A percentile compares a stretch with the other conserved stretches of the same genome.
phyloP scores from a whole-genome alignment of 2,797 vertebrate species.

The Phrynocephalus vlangalii region DNA sequence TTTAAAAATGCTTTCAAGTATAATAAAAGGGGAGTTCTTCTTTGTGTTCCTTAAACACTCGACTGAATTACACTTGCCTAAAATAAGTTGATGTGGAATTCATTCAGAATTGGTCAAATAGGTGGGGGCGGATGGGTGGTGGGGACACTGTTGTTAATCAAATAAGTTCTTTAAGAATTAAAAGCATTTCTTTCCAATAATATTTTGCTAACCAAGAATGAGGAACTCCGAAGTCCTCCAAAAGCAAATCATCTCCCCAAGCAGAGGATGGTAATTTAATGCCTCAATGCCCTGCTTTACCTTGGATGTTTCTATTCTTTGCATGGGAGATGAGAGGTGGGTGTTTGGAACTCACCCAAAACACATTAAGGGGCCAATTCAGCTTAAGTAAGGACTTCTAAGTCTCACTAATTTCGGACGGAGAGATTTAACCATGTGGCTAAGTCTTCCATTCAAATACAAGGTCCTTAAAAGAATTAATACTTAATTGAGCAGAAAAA shows the following conservation, averaged over 20 bases:
- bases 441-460: neutral
- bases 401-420: neutral
- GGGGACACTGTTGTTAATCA: neutral
- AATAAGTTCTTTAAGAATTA: conserved; percentile 1
- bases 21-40: conserved; percentile 58
- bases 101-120: neutral
- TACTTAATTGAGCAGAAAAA: neutral
- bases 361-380: neutral
- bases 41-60: conserved; percentile 41
- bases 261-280: conserved; percentile 14
- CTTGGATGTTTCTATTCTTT: neutral
- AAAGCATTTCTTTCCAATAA: conserved; percentile 5
- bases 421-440: neutral
- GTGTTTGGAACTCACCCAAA: neutral
- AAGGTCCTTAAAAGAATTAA: neutral
- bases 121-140: neutral
- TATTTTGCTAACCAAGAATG: conserved; percentile 12
- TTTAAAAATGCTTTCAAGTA: conserved; percentile 58
- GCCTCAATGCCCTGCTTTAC: neutral
- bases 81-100: conserved; percentile 21
- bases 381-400: neutral
- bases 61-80: conserved; percentile 21
- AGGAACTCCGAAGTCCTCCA: neutral
- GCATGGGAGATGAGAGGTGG: too few relatives aligned
- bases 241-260: neutral